Evolutionary conservation across 2,797 vertebrate genomes (phyloP), one percentile per base, ranked within the genome.

Genomic region (Huso huso): DNA sequence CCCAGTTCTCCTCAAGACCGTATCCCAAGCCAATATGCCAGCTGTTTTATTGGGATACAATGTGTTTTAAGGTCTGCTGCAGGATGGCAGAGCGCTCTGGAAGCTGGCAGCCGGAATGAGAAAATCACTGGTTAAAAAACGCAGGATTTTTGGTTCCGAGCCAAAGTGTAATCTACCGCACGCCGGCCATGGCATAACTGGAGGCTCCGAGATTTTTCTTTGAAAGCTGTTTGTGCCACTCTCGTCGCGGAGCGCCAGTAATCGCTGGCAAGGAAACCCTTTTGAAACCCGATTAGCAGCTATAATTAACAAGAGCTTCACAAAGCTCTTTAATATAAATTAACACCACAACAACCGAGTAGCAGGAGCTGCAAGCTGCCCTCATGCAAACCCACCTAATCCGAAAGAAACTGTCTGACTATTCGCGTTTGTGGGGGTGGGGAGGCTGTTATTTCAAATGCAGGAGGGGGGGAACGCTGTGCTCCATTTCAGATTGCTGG

Each of bases 111-210:
- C 78, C 80, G 76, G 81, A 71, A 83, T 82, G 82, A 83, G 84
- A 83, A 82, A 86, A 87, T 77, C 87, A 85, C 83, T 88, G 85
- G 83, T 88, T 89, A 89, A 89, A 88, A 37, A 37, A 89, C 86
- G 87, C 85, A 86, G 76, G 79, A 72, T 80, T 84, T 86, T 78
- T 90, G 89, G 87, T 78, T 71, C 61, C 0, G 18, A 72, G 86
- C 87, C 88, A 90, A 84, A 68, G 80, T 79, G 78, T 81, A 86
- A 88, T 89, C 82, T 86, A 86, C 75, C 79, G 82, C 83, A 81
- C 78, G 82, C 83, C 83, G 78, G 72, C 76, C 23, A 68, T 59
- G 78, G 65, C 65, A 66, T 66, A 66, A 66, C 65, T 48, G 53
- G 65, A 52, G 65, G 53, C 65, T 59, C 51, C 23, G 37, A 37